Evolutionary conservation across 2,888 invertebrate genomes (phyloP).

Genomic region (Ichneumoninae sp.): DNA sequence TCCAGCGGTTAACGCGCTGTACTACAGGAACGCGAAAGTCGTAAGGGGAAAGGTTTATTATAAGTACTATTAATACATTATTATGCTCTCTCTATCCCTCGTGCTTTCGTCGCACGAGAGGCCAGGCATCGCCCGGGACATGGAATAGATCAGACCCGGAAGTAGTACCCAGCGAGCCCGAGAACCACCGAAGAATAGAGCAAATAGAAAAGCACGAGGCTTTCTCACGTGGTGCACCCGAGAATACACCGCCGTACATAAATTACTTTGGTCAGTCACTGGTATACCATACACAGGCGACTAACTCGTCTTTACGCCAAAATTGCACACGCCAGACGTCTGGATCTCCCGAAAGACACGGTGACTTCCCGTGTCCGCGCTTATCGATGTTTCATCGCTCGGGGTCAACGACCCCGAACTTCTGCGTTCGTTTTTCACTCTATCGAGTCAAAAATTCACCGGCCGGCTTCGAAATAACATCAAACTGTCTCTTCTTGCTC

Average conservation of each 20-base stretch:
- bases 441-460: background rate
- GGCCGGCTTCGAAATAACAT: background rate
- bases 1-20: conserved; percentile 45
- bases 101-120: conserved; percentile 32
- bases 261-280: conserved; percentile 45
- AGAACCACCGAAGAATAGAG: conserved; percentile 52
- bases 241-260: conserved; percentile 48
- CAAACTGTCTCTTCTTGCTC: background rate
- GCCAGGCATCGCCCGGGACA: conserved; percentile 64
- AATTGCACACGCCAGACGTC: conserved; percentile 59
- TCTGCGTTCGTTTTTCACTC: conserved; percentile 48
- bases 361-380: conserved; percentile 21
- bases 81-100: conserved; percentile 49
- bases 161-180: conserved; percentile 43
- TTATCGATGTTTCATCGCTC: conserved; percentile 27
- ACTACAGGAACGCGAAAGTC: conserved; percentile 48
- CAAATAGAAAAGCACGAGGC: conserved; percentile 57
- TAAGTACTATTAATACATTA: conserved; percentile 66
- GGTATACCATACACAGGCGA: conserved; percentile 29
- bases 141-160: conserved; percentile 63
- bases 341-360: conserved; percentile 46
- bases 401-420: conserved; percentile 59
- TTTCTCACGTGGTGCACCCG: conserved; percentile 44
- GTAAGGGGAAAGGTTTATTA: conserved; percentile 63
- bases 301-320: conserved; percentile 35